Base-by-base conservation (phyloP, 2,888 invertebrate species). In the Napeogenes inachia region DNA sequence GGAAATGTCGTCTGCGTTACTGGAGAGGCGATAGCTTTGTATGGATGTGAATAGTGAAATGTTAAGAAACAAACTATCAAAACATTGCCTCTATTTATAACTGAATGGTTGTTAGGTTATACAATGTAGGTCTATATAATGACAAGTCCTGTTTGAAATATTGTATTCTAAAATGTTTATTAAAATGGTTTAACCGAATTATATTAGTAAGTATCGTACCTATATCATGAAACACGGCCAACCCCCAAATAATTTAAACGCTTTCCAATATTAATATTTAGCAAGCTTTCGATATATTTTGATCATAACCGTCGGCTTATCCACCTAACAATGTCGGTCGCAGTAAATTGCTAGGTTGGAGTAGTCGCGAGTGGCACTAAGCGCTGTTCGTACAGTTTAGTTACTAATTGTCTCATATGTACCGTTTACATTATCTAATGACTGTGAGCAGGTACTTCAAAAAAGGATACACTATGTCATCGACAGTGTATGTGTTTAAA, bases 1-100 rank as follows among this genome's bases (percentile, higher is more conserved):
- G 84, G 85, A 80, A 82, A 84, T 82, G 82, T 84, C 81, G 82
- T 74, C 72, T 73, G 70, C 63, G 64, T 60, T 62, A 61, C 56
- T 59, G 58, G 54, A 61, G 67, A 45, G 54, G 58, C 68, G 75
- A 65, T 58, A 65, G 74, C 62, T 63, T 78, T 73, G 68, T 60
- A 66, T 77, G 80, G 85, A 84, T 75, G 61, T 46, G 75, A 50
- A 30, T 30, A 30, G 8, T 8, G 5, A 6, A 30, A 10, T 30
- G 4, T 50, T 21, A 21, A 10, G 12, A 8, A 30, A 30, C 10
- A 21, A 10, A 50, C 4, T 13, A 47, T 13, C 4, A 13, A 3
- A 47, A 5, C n/a, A 8, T 6, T 21, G n/a, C 5, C 3, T 13
- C n/a, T 13, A 13, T 13, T 47, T 4, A 2, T 1, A 38, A 38